These are phyloP conservation scores for Saguinus imperator DNA, from an alignment of 2,113 vertebrate genomes.

Conservation along the genomic window DNA sequence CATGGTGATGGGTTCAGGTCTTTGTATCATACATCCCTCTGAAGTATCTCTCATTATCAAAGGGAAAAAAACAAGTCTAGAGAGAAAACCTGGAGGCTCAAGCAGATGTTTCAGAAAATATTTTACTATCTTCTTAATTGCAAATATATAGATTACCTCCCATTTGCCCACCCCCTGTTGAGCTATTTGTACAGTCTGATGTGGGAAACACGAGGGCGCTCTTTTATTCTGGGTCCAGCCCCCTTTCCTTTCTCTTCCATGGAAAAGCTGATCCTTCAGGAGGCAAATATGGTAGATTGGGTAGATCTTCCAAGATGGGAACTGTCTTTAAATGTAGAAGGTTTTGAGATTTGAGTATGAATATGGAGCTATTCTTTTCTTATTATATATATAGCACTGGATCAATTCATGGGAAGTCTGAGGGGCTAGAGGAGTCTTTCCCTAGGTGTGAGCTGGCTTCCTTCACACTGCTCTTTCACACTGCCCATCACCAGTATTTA, in stretches of 20 bases:
- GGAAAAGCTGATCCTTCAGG: not conserved
- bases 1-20: not conserved
- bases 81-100: not conserved
- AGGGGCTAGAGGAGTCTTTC: not conserved
- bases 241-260: not conserved
- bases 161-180: not conserved
- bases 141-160: not conserved
- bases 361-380: not conserved
- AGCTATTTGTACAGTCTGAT: not conserved
- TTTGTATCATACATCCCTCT: not conserved
- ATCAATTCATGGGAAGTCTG: not conserved
- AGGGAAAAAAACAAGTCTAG: not conserved
- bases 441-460: not conserved
- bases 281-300: not conserved
- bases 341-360: not conserved
- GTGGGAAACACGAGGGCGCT: not conserved
- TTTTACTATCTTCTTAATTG: slow-evolving; percentile 18
- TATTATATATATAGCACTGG: not conserved
- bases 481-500: no score
- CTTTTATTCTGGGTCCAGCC: not conserved
- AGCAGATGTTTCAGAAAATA: slow-evolving; percentile 35
- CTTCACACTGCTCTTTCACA: no score
- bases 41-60: not conserved
- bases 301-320: not conserved
- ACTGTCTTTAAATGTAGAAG: not conserved